Evolutionary conservation across 2,113 vertebrate species (phyloP).

Genomic region (Notechis scutatus): DNA sequence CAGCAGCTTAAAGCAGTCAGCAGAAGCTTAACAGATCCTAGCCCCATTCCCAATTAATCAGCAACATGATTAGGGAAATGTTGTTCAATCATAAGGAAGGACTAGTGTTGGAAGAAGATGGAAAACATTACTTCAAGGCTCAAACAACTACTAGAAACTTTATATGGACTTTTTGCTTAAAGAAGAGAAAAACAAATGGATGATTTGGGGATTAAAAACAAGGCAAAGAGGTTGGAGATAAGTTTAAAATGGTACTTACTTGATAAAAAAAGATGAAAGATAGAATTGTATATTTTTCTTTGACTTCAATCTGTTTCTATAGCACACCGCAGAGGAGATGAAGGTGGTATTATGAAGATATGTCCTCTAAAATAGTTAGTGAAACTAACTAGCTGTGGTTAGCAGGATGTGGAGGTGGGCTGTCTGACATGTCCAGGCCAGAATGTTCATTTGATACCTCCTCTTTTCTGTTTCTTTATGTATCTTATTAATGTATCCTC

Average conservation of each 20-base stretch:
- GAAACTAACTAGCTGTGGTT: neutral
- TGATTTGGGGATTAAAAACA: neutral
- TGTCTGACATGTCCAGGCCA: neutral
- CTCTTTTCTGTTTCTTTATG: neutral
- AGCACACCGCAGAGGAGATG: neutral
- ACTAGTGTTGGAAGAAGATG: neutral
- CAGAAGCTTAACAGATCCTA: neutral
- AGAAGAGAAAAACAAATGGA: neutral
- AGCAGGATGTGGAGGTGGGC: neutral
- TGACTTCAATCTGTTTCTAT: neutral
- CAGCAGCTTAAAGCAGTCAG: neutral
- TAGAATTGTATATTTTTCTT: neutral
- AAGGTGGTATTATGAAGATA: neutral
- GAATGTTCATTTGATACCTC: neutral
- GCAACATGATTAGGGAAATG: neutral
- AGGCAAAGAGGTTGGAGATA: neutral
- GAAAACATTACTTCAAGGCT: neutral
- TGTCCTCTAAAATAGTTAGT: neutral
- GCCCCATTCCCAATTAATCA: neutral
- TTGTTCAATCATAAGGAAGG: neutral
- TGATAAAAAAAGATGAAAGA: neutral
- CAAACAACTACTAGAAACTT: neutral
- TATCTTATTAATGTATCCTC: neutral
- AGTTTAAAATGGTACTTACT: neutral
- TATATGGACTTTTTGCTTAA: neutral